Conservation (phyloP, 1,140 invertebrate genomes). For the Papilio helenus region DNA sequence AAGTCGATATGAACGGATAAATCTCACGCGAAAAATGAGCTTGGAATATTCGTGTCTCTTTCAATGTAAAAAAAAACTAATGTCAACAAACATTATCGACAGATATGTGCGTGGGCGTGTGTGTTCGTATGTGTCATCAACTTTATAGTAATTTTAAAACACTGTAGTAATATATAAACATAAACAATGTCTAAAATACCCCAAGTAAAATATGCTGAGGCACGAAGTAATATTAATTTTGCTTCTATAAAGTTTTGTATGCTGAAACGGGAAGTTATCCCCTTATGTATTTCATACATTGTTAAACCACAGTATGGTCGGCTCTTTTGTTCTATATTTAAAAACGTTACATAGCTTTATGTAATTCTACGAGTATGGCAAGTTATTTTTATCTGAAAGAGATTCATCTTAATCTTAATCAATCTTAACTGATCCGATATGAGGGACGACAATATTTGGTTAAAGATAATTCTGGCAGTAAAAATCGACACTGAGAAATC, state of each 20-base stretch:
- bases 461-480: neutral
- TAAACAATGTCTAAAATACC: conserved; percentile 3
- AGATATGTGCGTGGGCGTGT: too few species aligned
- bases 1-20: neutral
- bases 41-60: neutral
- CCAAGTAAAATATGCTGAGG: conserved; percentile 21
- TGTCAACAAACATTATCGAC: neutral
- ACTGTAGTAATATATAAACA: neutral
- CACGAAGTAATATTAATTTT: conserved; percentile 27
- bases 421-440: too few species aligned
- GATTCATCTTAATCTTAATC: too few species aligned
- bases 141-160: neutral
- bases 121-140: neutral
- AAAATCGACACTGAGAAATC: neutral
- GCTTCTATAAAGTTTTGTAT: conserved; percentile 2
- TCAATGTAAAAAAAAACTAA: neutral
- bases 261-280: conserved; percentile 1
- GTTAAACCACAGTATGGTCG: neutral
- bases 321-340: neutral
- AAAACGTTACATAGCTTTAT: neutral
- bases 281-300: neutral
- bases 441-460: too few species aligned
- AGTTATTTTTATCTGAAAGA: too few species aligned
- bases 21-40: neutral
- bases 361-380: neutral